Evolutionary conservation across 2,888 invertebrate genomes (phyloP).

Genomic region (Zonitis immaculata): DNA sequence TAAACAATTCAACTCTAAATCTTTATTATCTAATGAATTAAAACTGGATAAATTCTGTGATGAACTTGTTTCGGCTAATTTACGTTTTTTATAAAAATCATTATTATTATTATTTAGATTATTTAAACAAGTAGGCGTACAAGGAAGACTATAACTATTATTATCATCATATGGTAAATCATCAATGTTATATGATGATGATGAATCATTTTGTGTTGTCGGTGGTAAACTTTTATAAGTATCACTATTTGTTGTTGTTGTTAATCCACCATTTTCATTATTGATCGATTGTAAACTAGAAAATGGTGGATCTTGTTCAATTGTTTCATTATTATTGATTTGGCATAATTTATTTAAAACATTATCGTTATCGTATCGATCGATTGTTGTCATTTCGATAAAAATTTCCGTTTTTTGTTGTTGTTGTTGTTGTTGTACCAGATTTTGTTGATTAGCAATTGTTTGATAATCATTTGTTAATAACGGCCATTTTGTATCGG

Average conservation of each 20-base stretch:
- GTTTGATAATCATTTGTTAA: conserved; percentile 48
- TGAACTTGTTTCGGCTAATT: no score
- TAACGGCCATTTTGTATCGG: conserved; percentile 63
- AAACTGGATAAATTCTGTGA: conserved; percentile 27
- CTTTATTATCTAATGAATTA: conserved; percentile 29
- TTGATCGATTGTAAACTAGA: conserved; percentile 33
- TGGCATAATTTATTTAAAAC: conserved; percentile 51
- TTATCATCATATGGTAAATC: conserved; percentile 36
- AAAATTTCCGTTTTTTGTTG: conserved; percentile 52
- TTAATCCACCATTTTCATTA: conserved; percentile 17
- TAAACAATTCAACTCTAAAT: conserved; percentile 40
- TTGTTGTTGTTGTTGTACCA: no score
- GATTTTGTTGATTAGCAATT: conserved; percentile 42
- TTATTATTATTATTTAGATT: conserved; percentile 10
- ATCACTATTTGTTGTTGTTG: conserved; percentile 17
- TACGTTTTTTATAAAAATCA: conserved; percentile 9
- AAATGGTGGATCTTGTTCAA: conserved; percentile 33
- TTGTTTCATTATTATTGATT: no score
- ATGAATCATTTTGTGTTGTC: conserved; percentile 34
- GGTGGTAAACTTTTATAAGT: conserved; percentile 34
- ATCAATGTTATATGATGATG: conserved; percentile 34
- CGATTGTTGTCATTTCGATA: conserved; percentile 51
- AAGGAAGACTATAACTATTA: conserved; percentile 8
- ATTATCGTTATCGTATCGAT: conserved; percentile 50
- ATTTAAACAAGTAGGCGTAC: no score